Conservation (phyloP, 2,888 invertebrate genomes). For the Amphipyra tragopoginis region DNA sequence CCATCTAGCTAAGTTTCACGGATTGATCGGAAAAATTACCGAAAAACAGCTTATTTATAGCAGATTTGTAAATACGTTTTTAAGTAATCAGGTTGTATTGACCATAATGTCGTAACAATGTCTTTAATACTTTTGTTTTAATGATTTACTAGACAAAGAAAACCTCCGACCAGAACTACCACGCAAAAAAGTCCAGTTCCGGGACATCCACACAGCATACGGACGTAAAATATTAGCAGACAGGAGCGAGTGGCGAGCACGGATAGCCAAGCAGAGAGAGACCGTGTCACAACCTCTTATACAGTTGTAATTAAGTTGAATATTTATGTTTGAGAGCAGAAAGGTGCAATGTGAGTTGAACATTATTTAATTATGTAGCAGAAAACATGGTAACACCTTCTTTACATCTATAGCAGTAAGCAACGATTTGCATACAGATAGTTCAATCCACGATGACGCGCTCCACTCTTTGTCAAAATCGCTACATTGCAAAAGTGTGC, state of each 20-base stretch:
- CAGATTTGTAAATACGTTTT: no score
- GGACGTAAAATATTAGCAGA: conserved; percentile 92
- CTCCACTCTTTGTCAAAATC: no score
- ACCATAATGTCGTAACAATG: no score
- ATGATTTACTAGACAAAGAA: conserved; percentile 78
- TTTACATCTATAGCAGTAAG: no score
- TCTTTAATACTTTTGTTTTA: no score
- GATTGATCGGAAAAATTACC: no score
- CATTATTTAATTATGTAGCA: background rate
- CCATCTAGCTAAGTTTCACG: no score
- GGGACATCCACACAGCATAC: conserved; percentile 92
- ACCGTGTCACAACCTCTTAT: conserved; percentile 70
- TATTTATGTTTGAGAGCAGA: background rate
- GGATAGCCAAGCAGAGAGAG: conserved; percentile 74
- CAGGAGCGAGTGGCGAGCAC: conserved; percentile 92
- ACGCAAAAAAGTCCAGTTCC: conserved; percentile 90
- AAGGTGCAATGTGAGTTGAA: background rate
- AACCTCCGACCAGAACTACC: conserved; percentile 80
- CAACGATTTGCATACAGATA: no score
- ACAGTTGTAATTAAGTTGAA: conserved; percentile 66
- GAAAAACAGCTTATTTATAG: no score
- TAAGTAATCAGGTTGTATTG: no score
- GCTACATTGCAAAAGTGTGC: no score
- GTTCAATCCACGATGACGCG: no score
- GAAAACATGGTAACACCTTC: background rate